Evolutionary conservation across 1,140 invertebrate species (phyloP), one percentile per base, ranked within the genome.

Genomic region (Bombus cullumanus): DNA sequence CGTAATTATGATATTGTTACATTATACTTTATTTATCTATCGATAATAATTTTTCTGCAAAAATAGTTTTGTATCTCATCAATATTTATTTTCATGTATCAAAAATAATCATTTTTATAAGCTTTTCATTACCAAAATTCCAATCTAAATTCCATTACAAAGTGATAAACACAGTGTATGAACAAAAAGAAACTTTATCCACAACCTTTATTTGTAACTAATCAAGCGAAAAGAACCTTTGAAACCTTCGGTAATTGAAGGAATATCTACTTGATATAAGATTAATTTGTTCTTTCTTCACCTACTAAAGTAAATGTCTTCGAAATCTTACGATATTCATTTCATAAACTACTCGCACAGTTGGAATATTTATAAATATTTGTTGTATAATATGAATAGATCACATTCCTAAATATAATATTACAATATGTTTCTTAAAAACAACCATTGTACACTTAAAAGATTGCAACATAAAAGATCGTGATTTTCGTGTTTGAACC

Each of bases 321-420:
- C 39, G n/a, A 41, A 84, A 84, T 59, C 9, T 71, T 69, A 22
- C 47, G 28, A 59, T 41, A 37, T 15, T 62, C 31, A 57, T 37
- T 72, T 57, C n/a, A 43, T 43, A 69, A n/a, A 71, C n/a, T 79
- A 37, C 76, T 43, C 66, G 43, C 47, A n/a, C 66, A 79, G 66
- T 31, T 84, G 82, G 39, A 81, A 86, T 74, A 74, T 59, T 74
- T 74, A 68, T 59, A 86, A 81, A 81, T 74, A 66, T 75, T n/a
- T 82, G 6, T 57, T 57, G 2, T 34, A 22, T 43, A 53, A 37
- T 85, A 73, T 53, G n/a, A 47, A 81, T 81, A 81, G 10, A 64
- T 25, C 43, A 41, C 62, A 59, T 53, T 43, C 15, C 28, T 74
- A 15, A 57, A 13, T 22, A 53, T 53, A 85, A 37, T 86, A 69